These are phyloP conservation scores for Amphiprion ocellaris DNA, from an alignment of 2,113 vertebrate genomes.

Conservation along the genomic window DNA sequence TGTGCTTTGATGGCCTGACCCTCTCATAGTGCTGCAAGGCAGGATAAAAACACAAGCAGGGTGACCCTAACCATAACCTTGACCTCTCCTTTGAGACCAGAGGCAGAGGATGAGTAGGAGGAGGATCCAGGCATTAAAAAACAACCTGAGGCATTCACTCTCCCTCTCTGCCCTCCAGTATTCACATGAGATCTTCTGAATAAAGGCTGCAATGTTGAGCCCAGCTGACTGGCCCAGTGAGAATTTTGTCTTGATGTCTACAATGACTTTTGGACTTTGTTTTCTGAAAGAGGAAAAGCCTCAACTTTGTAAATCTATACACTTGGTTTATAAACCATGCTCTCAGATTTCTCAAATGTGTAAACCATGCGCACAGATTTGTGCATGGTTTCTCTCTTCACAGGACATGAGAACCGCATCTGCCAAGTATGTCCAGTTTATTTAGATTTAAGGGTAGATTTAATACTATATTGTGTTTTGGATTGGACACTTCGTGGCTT, in stretches of 20 bases:
- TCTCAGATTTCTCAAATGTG: too few relatives aligned
- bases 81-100: constrained; percentile 45
- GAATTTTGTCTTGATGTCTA: not conserved
- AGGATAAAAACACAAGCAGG: constrained; percentile 12
- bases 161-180: constrained; percentile 6
- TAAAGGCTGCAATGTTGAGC: constrained; percentile 21
- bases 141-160: constrained; percentile 2
- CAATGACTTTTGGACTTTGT: not conserved
- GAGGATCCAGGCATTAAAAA: constrained; percentile 35
- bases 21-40: constrained; percentile 49
- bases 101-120: constrained; percentile 20
- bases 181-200: constrained; percentile 16
- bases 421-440: too few relatives aligned
- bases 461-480: too few relatives aligned
- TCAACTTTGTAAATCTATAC: too few relatives aligned
- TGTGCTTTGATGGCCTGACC: constrained; percentile 58
- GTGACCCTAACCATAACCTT: constrained; percentile 53
- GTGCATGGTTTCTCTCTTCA: too few relatives aligned
- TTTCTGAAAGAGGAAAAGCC: not conserved
- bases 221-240: not conserved
- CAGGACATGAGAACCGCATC: too few relatives aligned
- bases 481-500: too few relatives aligned
- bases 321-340: too few relatives aligned
- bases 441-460: too few relatives aligned
- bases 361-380: too few relatives aligned